Conservation (phyloP, 2,888 invertebrate species). For the Syrista parreyssii region DNA sequence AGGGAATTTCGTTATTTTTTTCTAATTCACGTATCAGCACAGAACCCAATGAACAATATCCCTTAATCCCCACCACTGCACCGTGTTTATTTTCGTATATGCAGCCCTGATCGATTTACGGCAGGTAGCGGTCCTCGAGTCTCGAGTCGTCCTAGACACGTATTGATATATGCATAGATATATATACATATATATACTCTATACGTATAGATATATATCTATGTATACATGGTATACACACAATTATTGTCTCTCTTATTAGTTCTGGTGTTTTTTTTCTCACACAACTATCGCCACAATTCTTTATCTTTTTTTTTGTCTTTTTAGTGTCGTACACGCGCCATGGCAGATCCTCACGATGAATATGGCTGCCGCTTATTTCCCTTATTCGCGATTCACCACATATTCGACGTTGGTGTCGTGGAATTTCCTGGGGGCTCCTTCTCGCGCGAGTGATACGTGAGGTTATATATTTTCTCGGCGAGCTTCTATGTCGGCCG, state of each 20-base stretch:
- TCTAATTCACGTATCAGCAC: not conserved
- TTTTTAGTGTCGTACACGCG: not conserved
- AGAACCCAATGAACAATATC: not conserved
- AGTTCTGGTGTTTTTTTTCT: not conserved
- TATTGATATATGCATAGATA: not conserved
- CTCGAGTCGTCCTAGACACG: not conserved
- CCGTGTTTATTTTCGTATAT: not conserved
- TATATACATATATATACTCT: too few relatives aligned
- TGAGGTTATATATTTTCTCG: not conserved
- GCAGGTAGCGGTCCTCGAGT: not conserved
- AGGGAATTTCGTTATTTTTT: not conserved
- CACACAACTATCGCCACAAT: not conserved
- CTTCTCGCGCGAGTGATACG: not conserved
- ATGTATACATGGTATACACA: not conserved
- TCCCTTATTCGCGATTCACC: not conserved
- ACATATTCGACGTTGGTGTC: not conserved
- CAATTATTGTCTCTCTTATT: not conserved
- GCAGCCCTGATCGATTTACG: not conserved
- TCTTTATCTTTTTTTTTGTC: not conserved
- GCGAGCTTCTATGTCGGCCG: conserved; percentile 26
- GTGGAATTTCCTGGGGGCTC: not conserved
- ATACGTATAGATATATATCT: not conserved
- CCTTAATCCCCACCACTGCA: not conserved
- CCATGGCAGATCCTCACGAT: not conserved
- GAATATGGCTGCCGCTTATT: not conserved